Evolutionary conservation across 2,797 vertebrate genomes (phyloP).

Genomic region (Petrocephalus schoutedeni): DNA sequence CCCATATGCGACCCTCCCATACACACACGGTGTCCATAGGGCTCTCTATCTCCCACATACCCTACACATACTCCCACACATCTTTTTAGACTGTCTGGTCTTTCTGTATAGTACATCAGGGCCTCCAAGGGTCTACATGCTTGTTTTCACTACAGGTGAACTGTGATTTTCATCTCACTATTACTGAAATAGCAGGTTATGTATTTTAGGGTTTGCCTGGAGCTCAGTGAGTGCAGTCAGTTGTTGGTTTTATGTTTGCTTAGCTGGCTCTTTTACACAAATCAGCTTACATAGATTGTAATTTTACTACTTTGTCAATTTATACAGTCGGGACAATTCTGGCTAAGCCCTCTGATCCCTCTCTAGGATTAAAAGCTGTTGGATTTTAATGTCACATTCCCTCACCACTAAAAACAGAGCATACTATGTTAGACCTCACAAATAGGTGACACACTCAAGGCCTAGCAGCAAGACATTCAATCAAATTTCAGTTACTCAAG

Average conservation of each 20-base stretch:
- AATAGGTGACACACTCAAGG: background rate
- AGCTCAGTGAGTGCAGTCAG: background rate
- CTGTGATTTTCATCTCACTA: background rate
- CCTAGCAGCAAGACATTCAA: background rate
- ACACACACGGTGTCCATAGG: background rate
- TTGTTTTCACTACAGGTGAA: background rate
- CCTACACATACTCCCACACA: background rate
- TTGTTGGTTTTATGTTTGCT: background rate
- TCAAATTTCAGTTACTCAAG: background rate
- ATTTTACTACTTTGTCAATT: conserved; percentile 10
- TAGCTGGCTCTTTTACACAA: background rate
- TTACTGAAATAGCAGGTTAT: conserved; percentile 6
- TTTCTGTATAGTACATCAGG: conserved; percentile 16
- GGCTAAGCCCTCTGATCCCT: background rate
- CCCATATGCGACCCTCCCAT: background rate
- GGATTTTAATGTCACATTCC: background rate
- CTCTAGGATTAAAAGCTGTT: background rate
- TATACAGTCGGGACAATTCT: background rate
- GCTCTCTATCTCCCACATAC: background rate
- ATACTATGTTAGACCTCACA: background rate
- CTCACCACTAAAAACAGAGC: background rate
- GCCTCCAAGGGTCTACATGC: background rate
- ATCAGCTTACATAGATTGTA: background rate
- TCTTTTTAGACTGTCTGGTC: background rate
- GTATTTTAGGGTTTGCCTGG: background rate